Conservation (phyloP, 2,797 vertebrate species). For the Propithecus perrieri region DNA sequence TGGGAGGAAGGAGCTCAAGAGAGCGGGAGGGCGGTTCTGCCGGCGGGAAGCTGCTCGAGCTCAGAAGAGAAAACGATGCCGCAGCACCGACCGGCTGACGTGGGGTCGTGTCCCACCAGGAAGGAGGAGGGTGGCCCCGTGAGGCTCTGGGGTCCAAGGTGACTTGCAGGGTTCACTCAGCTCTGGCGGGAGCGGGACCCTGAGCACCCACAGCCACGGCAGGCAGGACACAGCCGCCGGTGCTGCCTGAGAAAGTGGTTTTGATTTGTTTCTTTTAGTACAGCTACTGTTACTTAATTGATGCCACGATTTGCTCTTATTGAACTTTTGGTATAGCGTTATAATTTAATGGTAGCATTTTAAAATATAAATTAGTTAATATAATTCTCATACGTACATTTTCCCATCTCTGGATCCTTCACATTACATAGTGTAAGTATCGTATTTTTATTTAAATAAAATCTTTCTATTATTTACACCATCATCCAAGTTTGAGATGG, state of each 20-base stretch:
- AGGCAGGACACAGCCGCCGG: neutral
- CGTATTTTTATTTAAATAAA: neutral
- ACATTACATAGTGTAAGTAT: neutral
- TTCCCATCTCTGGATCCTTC: neutral
- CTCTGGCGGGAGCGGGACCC: no score
- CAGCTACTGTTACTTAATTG: accelerated
- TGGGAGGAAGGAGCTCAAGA: neutral
- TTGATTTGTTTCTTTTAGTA: neutral
- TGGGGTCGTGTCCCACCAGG: neutral
- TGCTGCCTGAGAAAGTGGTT: no score
- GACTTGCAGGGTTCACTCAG: neutral
- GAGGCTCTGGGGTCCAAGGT: neutral
- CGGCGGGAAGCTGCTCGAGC: neutral
- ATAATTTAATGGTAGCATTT: accelerated
- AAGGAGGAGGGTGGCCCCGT: no score
- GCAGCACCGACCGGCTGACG: neutral
- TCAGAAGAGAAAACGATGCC: neutral
- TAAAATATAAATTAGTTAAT: accelerated
- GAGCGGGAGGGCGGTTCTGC: neutral
- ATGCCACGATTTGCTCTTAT: no score
- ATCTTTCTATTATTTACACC: accelerated
- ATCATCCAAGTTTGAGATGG: neutral
- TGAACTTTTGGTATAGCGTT: neutral
- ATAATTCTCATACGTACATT: neutral
- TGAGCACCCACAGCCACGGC: accelerated